phyloP scores from a whole-genome alignment of 2,888 invertebrate species.

The Julus scanicus region DNA sequence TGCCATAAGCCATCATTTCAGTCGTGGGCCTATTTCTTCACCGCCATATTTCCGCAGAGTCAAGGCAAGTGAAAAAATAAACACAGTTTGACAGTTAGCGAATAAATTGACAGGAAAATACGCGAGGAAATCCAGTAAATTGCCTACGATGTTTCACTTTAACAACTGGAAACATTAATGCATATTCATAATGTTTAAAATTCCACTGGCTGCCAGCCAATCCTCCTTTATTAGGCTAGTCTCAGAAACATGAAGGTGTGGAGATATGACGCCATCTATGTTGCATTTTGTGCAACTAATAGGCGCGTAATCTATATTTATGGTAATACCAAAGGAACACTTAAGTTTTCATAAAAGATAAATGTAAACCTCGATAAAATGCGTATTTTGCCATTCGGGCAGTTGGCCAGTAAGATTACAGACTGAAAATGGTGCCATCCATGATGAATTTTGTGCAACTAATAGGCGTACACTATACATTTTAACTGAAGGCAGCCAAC shows the following conservation, averaged over 20 bases:
- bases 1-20: background rate
- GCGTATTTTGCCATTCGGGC: too few relatives aligned
- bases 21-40: background rate
- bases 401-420: too few relatives aligned
- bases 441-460: background rate
- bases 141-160: background rate
- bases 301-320: background rate
- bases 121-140: slow-evolving; percentile 26
- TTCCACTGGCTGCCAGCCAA: slow-evolving; percentile 1
- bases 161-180: slow-evolving; percentile 8
- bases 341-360: too few relatives aligned
- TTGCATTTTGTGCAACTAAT: background rate
- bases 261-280: background rate
- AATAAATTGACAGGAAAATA: slow-evolving; percentile 24
- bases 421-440: too few relatives aligned
- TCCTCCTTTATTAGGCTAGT: background rate
- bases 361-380: too few relatives aligned
- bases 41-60: background rate
- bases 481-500: too few relatives aligned
- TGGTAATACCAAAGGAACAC: too few relatives aligned
- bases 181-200: background rate
- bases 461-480: too few relatives aligned
- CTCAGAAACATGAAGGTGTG: background rate
- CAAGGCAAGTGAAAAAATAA: background rate
- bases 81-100: slow-evolving; percentile 15